These are phyloP conservation scores for Andrena bicolor DNA, from an alignment of 2,888 invertebrate genomes.

Conservation along the genomic window DNA sequence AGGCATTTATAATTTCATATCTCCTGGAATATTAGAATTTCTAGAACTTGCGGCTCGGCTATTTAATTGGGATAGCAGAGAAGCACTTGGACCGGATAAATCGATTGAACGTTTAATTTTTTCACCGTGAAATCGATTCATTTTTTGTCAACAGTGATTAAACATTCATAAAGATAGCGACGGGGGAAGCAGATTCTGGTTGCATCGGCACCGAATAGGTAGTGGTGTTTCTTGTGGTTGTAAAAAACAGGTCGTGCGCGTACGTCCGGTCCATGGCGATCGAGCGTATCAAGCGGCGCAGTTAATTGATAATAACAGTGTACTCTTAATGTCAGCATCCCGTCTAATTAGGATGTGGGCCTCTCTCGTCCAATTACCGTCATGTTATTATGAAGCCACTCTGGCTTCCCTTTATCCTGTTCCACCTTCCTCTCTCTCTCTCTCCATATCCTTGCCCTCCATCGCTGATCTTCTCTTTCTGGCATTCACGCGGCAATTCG, in stretches of 20 bases:
- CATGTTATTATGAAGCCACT: slow-evolving; percentile 79
- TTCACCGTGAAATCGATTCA: neutral
- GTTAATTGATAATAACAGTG: slow-evolving; percentile 81
- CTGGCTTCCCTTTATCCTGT: slow-evolving; percentile 75
- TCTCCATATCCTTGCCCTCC: slow-evolving; percentile 27
- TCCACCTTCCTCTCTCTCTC: slow-evolving; percentile 29
- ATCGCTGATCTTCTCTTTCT: slow-evolving; percentile 9
- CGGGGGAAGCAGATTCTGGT: neutral
- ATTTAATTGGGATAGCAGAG: neutral
- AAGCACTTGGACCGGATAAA: neutral
- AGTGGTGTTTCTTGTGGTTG: slow-evolving; percentile 58
- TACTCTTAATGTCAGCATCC: slow-evolving; percentile 79
- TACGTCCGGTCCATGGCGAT: slow-evolving; percentile 61
- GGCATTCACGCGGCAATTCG: slow-evolving; percentile 1
- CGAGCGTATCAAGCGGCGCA: slow-evolving; percentile 77
- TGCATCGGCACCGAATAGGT: neutral
- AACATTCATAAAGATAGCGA: slow-evolving; percentile 4
- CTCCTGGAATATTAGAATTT: neutral
- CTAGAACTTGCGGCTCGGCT: neutral
- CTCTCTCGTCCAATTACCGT: slow-evolving; percentile 79
- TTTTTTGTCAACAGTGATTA: neutral
- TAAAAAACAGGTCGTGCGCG: slow-evolving; percentile 49
- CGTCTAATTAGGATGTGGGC: slow-evolving; percentile 80
- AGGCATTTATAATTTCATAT: neutral
- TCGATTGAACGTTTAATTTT: neutral